A percentile compares a stretch with the other conserved stretches of the same genome.
Evolutionary conservation across 2,797 vertebrate genomes (phyloP).

Genomic region (Hirundo rustica): DNA sequence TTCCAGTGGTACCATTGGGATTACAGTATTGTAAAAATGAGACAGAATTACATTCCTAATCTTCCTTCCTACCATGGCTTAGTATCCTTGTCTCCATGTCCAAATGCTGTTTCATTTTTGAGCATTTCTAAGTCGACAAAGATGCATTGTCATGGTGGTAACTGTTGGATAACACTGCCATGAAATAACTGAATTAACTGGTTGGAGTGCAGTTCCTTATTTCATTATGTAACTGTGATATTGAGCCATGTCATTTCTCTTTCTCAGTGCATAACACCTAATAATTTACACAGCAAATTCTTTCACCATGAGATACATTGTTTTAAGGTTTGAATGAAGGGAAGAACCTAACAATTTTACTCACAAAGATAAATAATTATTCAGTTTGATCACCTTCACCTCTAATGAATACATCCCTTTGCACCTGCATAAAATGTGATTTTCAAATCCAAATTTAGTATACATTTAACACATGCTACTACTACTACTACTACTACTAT

Average conservation of each 20-base stretch:
- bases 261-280: neutral
- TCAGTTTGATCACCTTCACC: neutral
- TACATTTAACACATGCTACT: neutral
- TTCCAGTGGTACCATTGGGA: neutral
- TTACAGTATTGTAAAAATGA: neutral
- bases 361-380: neutral
- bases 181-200: conserved; percentile 24
- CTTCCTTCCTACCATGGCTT: neutral
- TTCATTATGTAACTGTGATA: neutral
- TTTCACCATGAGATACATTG: neutral
- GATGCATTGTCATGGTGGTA: conserved; percentile 3
- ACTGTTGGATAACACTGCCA: neutral
- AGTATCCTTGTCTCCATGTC: neutral
- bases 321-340: neutral
- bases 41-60: conserved; percentile 7
- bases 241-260: neutral
- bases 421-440: neutral
- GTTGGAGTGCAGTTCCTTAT: neutral
- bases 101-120: conserved; percentile 9
- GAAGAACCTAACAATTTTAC: neutral
- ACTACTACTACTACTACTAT: neutral
- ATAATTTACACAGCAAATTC: neutral
- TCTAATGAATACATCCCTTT: neutral
- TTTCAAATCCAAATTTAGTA: neutral
- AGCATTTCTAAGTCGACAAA: neutral